These are phyloP conservation scores for Suricata suricatta DNA, from an alignment of 2,113 vertebrate genomes.

Conservation along the genomic window DNA sequence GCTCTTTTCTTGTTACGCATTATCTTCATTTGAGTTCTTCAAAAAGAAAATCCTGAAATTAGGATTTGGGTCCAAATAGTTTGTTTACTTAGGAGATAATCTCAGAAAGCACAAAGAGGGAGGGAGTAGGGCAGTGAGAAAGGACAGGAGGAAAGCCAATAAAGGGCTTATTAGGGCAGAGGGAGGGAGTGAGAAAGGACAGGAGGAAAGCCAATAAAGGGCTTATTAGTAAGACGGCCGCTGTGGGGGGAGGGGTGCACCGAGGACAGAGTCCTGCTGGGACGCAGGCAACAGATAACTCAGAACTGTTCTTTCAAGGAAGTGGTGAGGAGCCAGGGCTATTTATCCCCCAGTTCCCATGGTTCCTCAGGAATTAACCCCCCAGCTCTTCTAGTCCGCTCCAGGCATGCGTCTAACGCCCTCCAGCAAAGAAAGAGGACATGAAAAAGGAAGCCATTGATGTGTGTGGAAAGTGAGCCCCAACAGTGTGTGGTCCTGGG, in stretches of 20 bases:
- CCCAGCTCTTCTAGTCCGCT: not conserved
- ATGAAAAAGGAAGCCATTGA: not conserved
- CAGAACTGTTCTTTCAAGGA: not conserved
- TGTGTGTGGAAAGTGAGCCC: not conserved
- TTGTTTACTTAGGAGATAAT: not conserved
- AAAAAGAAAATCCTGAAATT: not conserved
- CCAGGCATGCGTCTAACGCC: not conserved
- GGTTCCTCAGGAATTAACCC: not conserved
- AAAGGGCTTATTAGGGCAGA: too few relatives aligned
- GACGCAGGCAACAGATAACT: not conserved
- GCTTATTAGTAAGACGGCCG: not conserved
- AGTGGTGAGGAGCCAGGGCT: not conserved
- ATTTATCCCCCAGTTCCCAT: not conserved
- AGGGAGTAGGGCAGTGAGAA: not conserved
- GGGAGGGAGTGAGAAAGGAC: not conserved
- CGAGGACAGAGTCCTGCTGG: not conserved
- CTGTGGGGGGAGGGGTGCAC: too few relatives aligned
- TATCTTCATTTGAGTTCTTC: not conserved
- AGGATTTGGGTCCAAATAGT: not conserved
- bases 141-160: too few relatives aligned
- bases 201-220: too few relatives aligned
- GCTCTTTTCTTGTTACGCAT: not conserved
- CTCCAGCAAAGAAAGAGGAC: not conserved
- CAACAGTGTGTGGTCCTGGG: not conserved
- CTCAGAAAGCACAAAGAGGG: not conserved